Base-by-base conservation (phyloP, 2,888 invertebrate genomes). In the Xestoiulus laeticollis region DNA sequence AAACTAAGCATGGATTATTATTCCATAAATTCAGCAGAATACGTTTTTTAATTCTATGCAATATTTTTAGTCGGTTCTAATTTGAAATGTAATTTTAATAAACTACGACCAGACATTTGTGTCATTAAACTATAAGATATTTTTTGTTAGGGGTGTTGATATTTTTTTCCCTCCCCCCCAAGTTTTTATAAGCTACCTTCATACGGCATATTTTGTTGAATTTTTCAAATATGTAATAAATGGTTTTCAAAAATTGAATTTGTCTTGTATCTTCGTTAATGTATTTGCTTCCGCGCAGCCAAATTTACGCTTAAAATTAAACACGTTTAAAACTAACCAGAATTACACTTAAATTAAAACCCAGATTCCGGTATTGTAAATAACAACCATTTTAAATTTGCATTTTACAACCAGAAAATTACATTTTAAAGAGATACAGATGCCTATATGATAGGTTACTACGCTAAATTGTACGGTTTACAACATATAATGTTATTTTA, bases 151-250 rank as follows among this genome's bases (percentile, higher is more conserved):
- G 59, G 59, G 3, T 59, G 59, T 59, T 59, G n/a, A 59, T 59
- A 10, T 10, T 8, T 59, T 19, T n/a, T 59, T 59, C 22, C 8
- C 3, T 19, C n/a, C 16, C 19, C n/a, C 59, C n/a, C 59, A 22
- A n/a, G 59, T 59, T 59, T 59, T 59, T 59, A n/a, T 59, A 59
- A 59, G n/a, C 19, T 59, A n/a, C 19, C 59, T 19, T n/a, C 19
- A n/a, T n/a, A 59, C 59, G 14, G 53, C 53, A 53, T 53, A 59
- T 59, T 59, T 59, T 59, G 59, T 59, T 59, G 59, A 59, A 19
- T 59, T 59, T 59, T 59, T 59, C n/a, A 59, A n/a, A 59, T 59
- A n/a, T 59, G 53, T 53, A 53, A 59, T n/a, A 59, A 59, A 59
- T n/a, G 59, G 59, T 59, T 59, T 59, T 59, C 59, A n/a, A 59